phyloP scores from a whole-genome alignment of 2,888 invertebrate genomes.

The Podotricha telesiphe region DNA sequence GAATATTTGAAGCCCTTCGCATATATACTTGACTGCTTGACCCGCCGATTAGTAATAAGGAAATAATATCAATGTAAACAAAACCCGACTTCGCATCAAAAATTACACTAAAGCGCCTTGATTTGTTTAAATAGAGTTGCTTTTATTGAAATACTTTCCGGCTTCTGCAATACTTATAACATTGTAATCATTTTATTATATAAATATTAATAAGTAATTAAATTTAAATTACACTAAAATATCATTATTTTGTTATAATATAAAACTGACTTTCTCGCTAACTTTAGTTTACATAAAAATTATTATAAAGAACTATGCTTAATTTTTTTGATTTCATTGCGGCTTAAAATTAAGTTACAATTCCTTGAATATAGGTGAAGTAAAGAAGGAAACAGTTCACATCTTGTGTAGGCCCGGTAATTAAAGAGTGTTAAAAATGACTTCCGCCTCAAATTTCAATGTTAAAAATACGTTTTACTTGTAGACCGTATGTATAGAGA shows the following conservation, averaged over 20 bases:
- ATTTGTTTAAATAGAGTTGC: conserved; percentile 23
- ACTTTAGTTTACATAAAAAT: no score
- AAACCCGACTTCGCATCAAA: conserved; percentile 13
- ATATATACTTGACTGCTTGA: not conserved
- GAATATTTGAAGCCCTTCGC: conserved; percentile 12
- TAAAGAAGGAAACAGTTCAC: conserved; percentile 4
- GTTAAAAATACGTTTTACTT: not conserved
- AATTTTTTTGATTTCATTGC: no score
- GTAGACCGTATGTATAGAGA: not conserved
- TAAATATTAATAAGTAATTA: not conserved
- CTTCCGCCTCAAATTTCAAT: conserved; percentile 17
- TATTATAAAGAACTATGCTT: not conserved
- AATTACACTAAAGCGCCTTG: conserved; percentile 23
- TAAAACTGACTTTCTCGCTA: no score
- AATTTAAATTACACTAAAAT: not conserved
- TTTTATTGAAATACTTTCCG: conserved; percentile 31
- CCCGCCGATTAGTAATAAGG: conserved; percentile 15
- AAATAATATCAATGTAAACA: conserved; percentile 13
- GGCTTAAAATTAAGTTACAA: not conserved
- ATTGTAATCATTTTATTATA: conserved; percentile 16
- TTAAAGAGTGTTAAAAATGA: conserved; percentile 21
- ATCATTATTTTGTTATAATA: no score
- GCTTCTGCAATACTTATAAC: conserved; percentile 10
- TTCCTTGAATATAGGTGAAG: conserved; percentile 1
- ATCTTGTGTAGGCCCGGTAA: not conserved